Evolutionary conservation across 2,113 vertebrate species (phyloP), one percentile per base, ranked within the genome.

Genomic region (Toxotes chatareus): DNA sequence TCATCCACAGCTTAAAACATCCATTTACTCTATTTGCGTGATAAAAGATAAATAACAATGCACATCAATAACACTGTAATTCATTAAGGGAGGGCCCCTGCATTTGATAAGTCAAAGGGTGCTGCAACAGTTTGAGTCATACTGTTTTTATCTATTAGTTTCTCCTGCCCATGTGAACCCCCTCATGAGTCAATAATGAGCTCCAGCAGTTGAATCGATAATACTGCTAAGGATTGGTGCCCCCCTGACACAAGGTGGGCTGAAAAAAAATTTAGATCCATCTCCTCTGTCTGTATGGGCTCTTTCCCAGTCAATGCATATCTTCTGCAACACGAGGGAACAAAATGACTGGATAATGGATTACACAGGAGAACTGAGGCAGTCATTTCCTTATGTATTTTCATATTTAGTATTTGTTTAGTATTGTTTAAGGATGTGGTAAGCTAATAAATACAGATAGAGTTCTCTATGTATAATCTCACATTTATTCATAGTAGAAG

Each of bases 111-210:
- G 62, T 68, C 27, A 74, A 70, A 51, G 27, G 27, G 27, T 56
- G 64, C 59, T n/a, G 16, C n/a, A 67, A 44, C 56, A 73, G 61
- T 79, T 78, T 66, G 17, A 80, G 32, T 86, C 56, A 19, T 74
- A 47, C 40, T 68, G 63, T 78, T 81, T 83, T 63, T 63, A 82
- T 89, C 59, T 47, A 46, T 84, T 23, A 67, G 72, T 68, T 77
- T 79, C 66, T 82, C 46, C 44, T 65, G 23, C 49, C 53, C 66
- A 85, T 82, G 73, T 83, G 86, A 88, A 66, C 66, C 38, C 70
- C 70, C 73, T 86, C 69, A 77, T 47, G 72, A 85, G 79, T 91
- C 88, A 85, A 83, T 93, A 87, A 90, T 87, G 82, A 89, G 85
- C 86, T 78, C 40, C 73, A 68, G 80, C 56, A 44, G 71, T 27